Evolutionary conservation across 2,888 invertebrate species (phyloP).

Genomic region (Resseliella maxima): DNA sequence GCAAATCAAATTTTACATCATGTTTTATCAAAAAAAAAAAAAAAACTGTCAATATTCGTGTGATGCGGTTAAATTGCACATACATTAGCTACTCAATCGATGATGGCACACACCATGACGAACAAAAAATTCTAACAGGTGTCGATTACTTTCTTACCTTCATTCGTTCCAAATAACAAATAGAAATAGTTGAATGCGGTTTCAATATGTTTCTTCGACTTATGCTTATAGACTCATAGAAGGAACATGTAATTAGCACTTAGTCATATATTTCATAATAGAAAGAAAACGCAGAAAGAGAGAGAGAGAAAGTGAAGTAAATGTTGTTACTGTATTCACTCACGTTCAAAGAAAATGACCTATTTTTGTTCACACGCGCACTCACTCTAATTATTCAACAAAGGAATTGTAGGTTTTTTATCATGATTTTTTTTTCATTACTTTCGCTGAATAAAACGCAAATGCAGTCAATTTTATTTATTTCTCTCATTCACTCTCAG

Average conservation of each 20-base stretch:
- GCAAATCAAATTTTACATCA: not conserved
- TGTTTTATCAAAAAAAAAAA: not conserved
- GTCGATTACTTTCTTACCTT: slow-evolving; percentile 32
- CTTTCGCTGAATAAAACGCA: slow-evolving; percentile 10
- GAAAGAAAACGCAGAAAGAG: not conserved
- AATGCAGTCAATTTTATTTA: not conserved
- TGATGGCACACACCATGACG: not conserved
- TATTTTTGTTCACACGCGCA: not conserved
- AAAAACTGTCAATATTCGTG: not conserved
- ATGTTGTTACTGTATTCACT: not conserved
- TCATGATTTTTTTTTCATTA: not conserved
- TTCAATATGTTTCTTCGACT: not conserved
- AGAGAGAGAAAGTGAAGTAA: not conserved
- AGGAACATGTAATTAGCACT: not conserved
- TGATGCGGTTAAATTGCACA: not conserved
- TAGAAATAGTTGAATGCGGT: not conserved
- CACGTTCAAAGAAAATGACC: not conserved
- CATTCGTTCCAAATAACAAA: not conserved
- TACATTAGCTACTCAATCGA: not conserved
- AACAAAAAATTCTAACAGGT: not conserved
- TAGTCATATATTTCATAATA: not conserved
- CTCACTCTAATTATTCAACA: not conserved
- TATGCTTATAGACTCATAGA: not conserved
- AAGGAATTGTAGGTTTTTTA: not conserved
- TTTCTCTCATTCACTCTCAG: not conserved